These are phyloP conservation scores for Meda fulgida DNA, from an alignment of 2,797 vertebrate genomes.

Conservation along the genomic window DNA sequence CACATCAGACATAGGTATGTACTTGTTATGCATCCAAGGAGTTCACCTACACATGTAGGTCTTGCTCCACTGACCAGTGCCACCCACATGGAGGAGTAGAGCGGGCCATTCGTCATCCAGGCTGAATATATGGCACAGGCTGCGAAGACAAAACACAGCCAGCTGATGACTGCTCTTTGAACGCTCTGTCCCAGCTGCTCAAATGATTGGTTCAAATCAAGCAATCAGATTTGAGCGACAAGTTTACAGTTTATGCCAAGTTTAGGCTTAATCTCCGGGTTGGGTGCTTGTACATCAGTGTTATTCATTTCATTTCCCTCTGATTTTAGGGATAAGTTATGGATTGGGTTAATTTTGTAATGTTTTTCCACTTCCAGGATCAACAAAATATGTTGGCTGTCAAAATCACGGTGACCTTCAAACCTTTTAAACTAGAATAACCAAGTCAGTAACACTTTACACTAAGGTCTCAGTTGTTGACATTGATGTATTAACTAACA, in stretches of 20 bases:
- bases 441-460: no score
- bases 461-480: no score
- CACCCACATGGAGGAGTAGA: slow-evolving; percentile 63
- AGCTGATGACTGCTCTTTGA: slow-evolving; percentile 51
- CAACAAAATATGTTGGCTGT: not conserved
- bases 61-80: slow-evolving; percentile 54
- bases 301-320: not conserved
- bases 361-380: no score
- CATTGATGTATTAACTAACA: no score
- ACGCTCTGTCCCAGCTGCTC: slow-evolving; percentile 16
- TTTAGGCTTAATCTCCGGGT: not conserved
- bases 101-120: slow-evolving; percentile 62
- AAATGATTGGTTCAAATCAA: no score
- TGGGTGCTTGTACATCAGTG: not conserved
- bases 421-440: no score
- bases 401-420: not conserved
- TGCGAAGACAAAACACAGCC: slow-evolving; percentile 60
- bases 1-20: slow-evolving; percentile 51
- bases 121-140: slow-evolving; percentile 57
- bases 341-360: not conserved
- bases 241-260: not conserved
- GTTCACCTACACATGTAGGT: slow-evolving; percentile 50
- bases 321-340: not conserved
- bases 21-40: slow-evolving; percentile 41
- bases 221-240: not conserved